Conservation (phyloP, 2,888 invertebrate species). For the Meandrusa payeni region DNA sequence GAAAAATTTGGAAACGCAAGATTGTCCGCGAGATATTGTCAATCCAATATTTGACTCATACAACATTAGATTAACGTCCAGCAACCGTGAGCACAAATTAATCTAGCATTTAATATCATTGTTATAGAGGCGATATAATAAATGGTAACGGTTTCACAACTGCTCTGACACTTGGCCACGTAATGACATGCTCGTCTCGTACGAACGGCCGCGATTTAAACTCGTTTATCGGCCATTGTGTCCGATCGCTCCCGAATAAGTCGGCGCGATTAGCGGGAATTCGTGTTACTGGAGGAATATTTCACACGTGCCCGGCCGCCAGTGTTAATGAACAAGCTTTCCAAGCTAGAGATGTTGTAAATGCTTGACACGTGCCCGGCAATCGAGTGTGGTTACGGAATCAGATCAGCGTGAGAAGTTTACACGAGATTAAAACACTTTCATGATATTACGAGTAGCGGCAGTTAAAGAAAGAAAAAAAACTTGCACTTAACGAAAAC, state of each 20-base stretch:
- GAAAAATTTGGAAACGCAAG: conserved; percentile 45
- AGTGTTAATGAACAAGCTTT: conserved; percentile 2
- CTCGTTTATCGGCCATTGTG: conserved; percentile 65
- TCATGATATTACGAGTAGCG: too few species aligned
- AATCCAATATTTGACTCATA: conserved; percentile 41
- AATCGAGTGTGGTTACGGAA: neutral
- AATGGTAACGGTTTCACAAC: conserved; percentile 19
- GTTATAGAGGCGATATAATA: conserved; percentile 33
- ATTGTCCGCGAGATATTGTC: conserved; percentile 53
- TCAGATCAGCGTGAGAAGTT: too few species aligned
- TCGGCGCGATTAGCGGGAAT: conserved; percentile 46
- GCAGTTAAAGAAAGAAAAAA: neutral
- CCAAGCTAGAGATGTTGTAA: neutral
- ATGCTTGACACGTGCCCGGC: neutral
- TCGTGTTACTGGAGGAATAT: conserved; percentile 36
- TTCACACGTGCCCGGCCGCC: conserved; percentile 26
- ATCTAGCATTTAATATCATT: conserved; percentile 33
- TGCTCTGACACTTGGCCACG: conserved; percentile 35
- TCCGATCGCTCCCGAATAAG: conserved; percentile 51
- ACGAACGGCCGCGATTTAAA: conserved; percentile 62
- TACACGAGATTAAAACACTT: too few species aligned
- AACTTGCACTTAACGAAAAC: neutral
- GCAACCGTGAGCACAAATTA: conserved; percentile 26
- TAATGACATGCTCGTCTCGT: conserved; percentile 70
- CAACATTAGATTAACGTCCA: conserved; percentile 30